Evolutionary conservation across 2,888 invertebrate genomes (phyloP).

Genomic region (Netelia inedita): DNA sequence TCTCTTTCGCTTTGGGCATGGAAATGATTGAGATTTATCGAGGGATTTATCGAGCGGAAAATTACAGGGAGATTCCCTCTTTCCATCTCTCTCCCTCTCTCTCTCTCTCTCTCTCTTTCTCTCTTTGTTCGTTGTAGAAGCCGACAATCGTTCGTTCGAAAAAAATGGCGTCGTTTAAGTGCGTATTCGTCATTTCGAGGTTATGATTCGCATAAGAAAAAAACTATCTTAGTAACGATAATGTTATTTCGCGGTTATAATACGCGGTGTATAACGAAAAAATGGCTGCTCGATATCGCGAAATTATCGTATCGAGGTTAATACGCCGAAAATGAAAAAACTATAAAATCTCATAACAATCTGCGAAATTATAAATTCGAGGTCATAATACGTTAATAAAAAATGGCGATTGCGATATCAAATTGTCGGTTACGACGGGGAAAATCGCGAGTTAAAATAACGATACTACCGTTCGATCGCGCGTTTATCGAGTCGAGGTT

Average conservation of each 20-base stretch:
- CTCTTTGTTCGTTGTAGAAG: too few relatives aligned
- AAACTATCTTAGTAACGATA: too few relatives aligned
- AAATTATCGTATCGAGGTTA: not conserved
- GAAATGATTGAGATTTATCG: constrained; percentile 45
- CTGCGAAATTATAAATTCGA: too few relatives aligned
- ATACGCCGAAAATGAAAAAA: too few relatives aligned
- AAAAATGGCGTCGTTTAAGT: constrained; percentile 5
- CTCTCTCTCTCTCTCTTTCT: constrained; percentile 27
- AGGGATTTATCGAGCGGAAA: constrained; percentile 47
- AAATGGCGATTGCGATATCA: too few relatives aligned
- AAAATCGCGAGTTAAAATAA: too few relatives aligned
- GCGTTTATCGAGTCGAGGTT: constrained; percentile 52
- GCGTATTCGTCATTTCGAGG: constrained; percentile 33
- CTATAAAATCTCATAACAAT: too few relatives aligned
- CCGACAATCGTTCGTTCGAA: not conserved
- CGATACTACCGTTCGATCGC: not conserved
- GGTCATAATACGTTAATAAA: too few relatives aligned
- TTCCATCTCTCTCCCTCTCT: not conserved
- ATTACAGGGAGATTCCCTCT: constrained; percentile 18
- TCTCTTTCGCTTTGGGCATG: not conserved
- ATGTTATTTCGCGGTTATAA: not conserved
- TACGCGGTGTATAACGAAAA: not conserved
- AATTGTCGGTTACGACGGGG: too few relatives aligned
- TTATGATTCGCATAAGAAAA: not conserved
- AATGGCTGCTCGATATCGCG: not conserved